phyloP scores from a whole-genome alignment of 1,140 invertebrate genomes.

The Habropoda laboriosa region DNA sequence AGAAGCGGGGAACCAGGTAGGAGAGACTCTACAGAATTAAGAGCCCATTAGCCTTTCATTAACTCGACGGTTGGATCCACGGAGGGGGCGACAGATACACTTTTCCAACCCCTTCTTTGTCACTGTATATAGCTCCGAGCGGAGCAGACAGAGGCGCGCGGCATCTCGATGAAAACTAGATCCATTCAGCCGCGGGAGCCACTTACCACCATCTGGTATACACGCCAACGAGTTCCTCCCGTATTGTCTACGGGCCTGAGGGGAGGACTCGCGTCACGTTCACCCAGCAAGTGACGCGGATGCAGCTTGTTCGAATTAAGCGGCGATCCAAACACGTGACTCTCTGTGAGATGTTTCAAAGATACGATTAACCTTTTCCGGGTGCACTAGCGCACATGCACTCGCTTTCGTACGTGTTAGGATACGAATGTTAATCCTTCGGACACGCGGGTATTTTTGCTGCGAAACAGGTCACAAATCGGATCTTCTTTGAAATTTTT shows the following conservation, averaged over 20 bases:
- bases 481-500: too few species aligned
- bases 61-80: slow-evolving; percentile 60
- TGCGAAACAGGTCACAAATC: too few species aligned
- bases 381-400: too few species aligned
- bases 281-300: neutral
- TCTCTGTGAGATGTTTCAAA: too few species aligned
- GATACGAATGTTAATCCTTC: too few species aligned
- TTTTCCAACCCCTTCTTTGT: slow-evolving; percentile 57
- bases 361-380: too few species aligned
- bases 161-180: slow-evolving; percentile 54
- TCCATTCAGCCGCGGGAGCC: slow-evolving; percentile 37
- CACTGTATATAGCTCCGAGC: neutral
- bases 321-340: too few species aligned
- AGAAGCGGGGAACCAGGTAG: slow-evolving; percentile 31
- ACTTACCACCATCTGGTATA: slow-evolving; percentile 53
- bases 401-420: too few species aligned
- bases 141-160: slow-evolving; percentile 15
- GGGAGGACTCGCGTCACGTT: neutral
- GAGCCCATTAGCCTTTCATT: slow-evolving; percentile 75
- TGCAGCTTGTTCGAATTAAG: neutral
- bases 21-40: slow-evolving; percentile 75
- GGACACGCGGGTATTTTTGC: too few species aligned
- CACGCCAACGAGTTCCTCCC: slow-evolving; percentile 46
- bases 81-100: slow-evolving; percentile 38
- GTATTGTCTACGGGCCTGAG: slow-evolving; percentile 21